Evolutionary conservation across 1,140 invertebrate genomes (phyloP).

Genomic region (Cyclina sinensis): DNA sequence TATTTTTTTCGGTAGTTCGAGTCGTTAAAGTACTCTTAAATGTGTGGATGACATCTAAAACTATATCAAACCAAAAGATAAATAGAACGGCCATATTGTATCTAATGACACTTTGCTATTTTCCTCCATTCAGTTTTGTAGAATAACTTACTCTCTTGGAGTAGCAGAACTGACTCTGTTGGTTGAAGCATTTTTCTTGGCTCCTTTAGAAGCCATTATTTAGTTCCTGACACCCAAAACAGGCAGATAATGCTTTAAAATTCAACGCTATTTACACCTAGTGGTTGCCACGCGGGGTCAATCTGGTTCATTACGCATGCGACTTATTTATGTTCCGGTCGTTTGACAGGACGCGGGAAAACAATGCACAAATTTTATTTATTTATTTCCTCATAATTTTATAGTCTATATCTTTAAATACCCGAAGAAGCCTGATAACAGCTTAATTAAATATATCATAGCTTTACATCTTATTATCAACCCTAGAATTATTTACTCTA

Average conservation of each 20-base stretch:
- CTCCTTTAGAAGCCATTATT: slow-evolving; percentile 80
- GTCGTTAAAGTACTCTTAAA: too few relatives aligned
- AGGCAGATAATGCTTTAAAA: not conserved
- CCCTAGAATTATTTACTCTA: not conserved
- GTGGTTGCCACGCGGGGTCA: slow-evolving; percentile 71
- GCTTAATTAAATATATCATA: not conserved
- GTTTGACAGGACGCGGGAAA: slow-evolving; percentile 68
- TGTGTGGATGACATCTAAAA: too few relatives aligned
- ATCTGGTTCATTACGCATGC: slow-evolving; percentile 70
- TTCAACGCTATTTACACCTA: slow-evolving; percentile 22
- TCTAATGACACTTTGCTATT: slow-evolving; percentile 78
- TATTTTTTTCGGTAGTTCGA: too few relatives aligned
- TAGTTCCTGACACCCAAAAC: slow-evolving; percentile 26
- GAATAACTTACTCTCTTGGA: slow-evolving; percentile 83
- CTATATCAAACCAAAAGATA: not conserved
- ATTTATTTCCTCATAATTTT: not conserved
- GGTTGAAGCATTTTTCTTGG: slow-evolving; percentile 79
- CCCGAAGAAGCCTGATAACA: not conserved
- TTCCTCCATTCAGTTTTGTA: not conserved
- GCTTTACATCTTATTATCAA: not conserved
- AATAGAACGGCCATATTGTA: slow-evolving; percentile 82
- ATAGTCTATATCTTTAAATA: not conserved
- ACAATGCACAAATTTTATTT: slow-evolving; percentile 24
- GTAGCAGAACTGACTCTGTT: slow-evolving; percentile 80
- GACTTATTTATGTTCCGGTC: slow-evolving; percentile 42